phyloP scores from a whole-genome alignment of 1,140 invertebrate species.

The Phortica variegata region DNA sequence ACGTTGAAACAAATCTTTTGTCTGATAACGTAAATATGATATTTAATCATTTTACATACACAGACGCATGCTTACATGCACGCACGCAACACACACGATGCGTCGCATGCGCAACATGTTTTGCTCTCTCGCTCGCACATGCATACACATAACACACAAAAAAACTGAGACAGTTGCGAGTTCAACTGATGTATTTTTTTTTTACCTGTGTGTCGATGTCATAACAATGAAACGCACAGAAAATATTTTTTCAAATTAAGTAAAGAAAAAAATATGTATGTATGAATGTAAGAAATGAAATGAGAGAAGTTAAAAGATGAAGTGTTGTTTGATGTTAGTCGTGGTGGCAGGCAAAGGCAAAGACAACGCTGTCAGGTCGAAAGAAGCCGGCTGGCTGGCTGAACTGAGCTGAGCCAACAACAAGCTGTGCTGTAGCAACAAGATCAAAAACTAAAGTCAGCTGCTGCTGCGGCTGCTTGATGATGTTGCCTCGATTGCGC shows the following conservation, averaged over 20 bases:
- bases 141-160: slow-evolving; percentile 10
- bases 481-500: too few species aligned
- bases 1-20: slow-evolving; percentile 26
- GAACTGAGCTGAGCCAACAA: too few species aligned
- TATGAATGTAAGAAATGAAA: too few species aligned
- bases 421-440: not conserved
- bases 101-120: slow-evolving; percentile 20
- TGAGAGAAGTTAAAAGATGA: too few species aligned
- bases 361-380: too few species aligned
- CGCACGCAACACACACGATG: not conserved
- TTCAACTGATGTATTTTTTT: slow-evolving; percentile 19
- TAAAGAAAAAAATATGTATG: slow-evolving; percentile 1
- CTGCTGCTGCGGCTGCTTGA: not conserved
- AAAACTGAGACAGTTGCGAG: slow-evolving; percentile 15
- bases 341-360: too few species aligned
- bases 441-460: not conserved
- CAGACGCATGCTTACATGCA: not conserved
- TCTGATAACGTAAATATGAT: slow-evolving; percentile 53
- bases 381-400: too few species aligned
- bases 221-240: slow-evolving; percentile 47
- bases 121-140: not conserved
- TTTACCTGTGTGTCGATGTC: slow-evolving; percentile 46
- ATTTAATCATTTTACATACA: slow-evolving; percentile 49
- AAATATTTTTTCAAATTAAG: not conserved
- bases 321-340: too few species aligned